These are phyloP conservation scores for Vanessa atalanta DNA, from an alignment of 1,140 invertebrate genomes.

Conservation along the genomic window DNA sequence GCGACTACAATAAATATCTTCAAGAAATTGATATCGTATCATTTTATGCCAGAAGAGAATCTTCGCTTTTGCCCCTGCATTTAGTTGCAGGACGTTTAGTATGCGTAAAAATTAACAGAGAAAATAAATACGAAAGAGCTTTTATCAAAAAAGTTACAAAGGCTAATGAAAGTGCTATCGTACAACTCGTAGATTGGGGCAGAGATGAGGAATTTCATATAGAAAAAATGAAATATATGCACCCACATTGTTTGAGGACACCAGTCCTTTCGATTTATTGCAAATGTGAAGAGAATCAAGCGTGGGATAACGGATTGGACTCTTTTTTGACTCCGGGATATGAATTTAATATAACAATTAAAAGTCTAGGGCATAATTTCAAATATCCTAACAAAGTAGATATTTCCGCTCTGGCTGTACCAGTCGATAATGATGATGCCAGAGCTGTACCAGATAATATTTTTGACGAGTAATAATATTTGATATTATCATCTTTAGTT, in stretches of 20 bases:
- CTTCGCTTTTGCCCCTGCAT: constrained; percentile 2
- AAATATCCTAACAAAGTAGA: constrained; percentile 23
- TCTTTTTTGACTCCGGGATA: constrained; percentile 17
- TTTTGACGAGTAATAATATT: background rate
- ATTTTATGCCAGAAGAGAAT: constrained; percentile 23
- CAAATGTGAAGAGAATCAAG: constrained; percentile 14
- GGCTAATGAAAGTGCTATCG: constrained; percentile 7
- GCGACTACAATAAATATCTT: constrained; percentile 25
- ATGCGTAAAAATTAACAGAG: constrained; percentile 25
- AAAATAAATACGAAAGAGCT: constrained; percentile 28
- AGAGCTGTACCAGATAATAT: background rate
- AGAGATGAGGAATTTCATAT: constrained; percentile 26
- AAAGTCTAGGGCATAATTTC: constrained; percentile 18
- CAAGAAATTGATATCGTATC: constrained; percentile 23
- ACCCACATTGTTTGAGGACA: constrained; percentile 14
- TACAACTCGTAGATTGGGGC: constrained; percentile 32
- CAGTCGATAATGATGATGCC: constrained; percentile 2
- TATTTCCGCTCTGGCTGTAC: constrained; percentile 6
- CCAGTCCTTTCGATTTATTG: constrained; percentile 25
- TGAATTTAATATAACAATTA: constrained; percentile 26
- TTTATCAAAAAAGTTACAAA: constrained; percentile 25
- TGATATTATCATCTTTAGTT: too few relatives aligned
- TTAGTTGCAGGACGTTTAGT: constrained; percentile 20
- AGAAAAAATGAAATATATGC: constrained; percentile 29
- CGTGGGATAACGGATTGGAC: constrained; percentile 16